These are phyloP conservation scores for Drosophila albomicans DNA, from an alignment of 1,140 invertebrate species.

Conservation along the genomic window DNA sequence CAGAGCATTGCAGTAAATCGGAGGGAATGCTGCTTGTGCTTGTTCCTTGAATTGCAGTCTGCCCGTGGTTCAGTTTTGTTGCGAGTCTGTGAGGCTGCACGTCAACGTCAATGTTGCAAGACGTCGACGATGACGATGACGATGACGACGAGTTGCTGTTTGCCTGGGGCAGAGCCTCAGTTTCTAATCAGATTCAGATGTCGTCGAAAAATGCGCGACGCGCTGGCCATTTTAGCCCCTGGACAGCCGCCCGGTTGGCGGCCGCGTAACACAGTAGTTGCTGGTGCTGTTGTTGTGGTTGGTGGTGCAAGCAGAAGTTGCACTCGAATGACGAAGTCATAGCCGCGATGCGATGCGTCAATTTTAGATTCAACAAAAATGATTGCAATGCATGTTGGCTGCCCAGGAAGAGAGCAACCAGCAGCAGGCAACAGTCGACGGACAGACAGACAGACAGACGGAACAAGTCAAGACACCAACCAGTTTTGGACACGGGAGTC, in stretches of 20 bases:
- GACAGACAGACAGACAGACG: not conserved
- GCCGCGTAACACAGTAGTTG: constrained; percentile 80
- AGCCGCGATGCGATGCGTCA: constrained; percentile 82
- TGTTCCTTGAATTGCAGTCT: constrained; percentile 55
- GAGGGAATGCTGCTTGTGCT: constrained; percentile 13
- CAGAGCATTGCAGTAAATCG: constrained; percentile 11
- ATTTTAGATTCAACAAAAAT: constrained; percentile 84
- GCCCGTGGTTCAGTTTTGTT: constrained; percentile 35
- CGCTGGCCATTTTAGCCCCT: constrained; percentile 75
- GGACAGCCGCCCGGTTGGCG: constrained; percentile 30
- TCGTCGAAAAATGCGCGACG: constrained; percentile 83
- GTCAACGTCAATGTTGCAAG: constrained; percentile 70
- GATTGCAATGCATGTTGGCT: constrained; percentile 81
- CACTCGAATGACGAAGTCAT: constrained; percentile 80
- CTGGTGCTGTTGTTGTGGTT: constrained; percentile 11
- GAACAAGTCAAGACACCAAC: constrained; percentile 34
- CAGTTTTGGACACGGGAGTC: constrained; percentile 44
- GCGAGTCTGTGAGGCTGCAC: constrained; percentile 57
- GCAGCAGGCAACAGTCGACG: constrained; percentile 7
- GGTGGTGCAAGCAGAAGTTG: constrained; percentile 8
- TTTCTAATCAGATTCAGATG: constrained; percentile 83
- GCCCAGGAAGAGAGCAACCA: constrained; percentile 53
- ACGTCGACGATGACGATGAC: constrained; percentile 52
- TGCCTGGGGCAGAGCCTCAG: constrained; percentile 30
- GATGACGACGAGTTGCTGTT: constrained; percentile 38